Base-by-base conservation (phyloP, 1,140 invertebrate genomes). In the Polypedilum pembai region DNA sequence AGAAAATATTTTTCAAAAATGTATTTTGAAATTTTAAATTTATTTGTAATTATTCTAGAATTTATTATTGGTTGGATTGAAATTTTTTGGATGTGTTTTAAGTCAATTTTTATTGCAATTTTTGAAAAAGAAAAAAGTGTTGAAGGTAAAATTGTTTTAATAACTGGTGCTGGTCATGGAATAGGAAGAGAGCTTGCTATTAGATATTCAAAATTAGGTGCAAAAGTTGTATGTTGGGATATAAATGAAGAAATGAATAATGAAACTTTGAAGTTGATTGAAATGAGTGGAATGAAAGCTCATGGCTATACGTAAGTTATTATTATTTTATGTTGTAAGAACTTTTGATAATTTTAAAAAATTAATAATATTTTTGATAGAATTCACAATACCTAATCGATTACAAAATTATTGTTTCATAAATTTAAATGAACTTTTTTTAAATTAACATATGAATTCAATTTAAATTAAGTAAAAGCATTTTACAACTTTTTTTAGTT, bases 131-230 rank as follows among this genome's bases (percentile, higher is more conserved):
- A 91, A 91, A 79, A 88, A 85, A 63, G 85, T 92, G 0, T 83
- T 82, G 8, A 87, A 86, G 41, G 41, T 3, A 89, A 91, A 78
- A 86, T 88, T 41, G 84, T 90, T 69, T 78, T 91, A 85, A 90
- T 98, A 74, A 96, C 95, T 21, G 95, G 95, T 41, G 88, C 91
- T 18, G 95, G 93, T 5, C 94, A 93, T 83, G 96, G 96, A 12
- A 92, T 98, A 77, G 96, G 96, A 2, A 87, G 90, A 72, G 87
- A 94, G 76, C 82, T 96, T 76, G 91, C 94, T 3, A 82, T 92
- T 17, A 88, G 91, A 75, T 94, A 95, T 79, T 90, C 90, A 0
- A 83, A 86, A 24, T 84, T 91, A 8, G 93, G 93, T 0, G 89
- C 92, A 24, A 90, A 83, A 0, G 84, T 98, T 2, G 88, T 98